Conservation (phyloP, 2,888 invertebrate species). For the Acanthosepion pharaonis region DNA sequence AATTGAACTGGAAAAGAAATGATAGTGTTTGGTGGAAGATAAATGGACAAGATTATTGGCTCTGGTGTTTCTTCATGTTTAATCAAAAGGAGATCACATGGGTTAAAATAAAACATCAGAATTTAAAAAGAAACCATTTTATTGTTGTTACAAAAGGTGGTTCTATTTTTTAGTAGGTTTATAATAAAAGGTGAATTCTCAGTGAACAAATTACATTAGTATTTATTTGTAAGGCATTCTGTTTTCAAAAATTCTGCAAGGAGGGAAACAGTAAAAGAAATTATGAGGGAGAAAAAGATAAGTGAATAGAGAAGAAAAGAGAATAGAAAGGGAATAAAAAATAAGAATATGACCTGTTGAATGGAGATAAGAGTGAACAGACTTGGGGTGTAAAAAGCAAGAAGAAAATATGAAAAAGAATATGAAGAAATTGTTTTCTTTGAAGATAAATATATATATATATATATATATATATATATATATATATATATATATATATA, state of each 20-base stretch:
- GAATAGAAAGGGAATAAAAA: too few relatives aligned
- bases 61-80: background rate
- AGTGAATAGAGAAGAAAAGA: too few relatives aligned
- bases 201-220: background rate
- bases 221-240: background rate
- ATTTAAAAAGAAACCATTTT: background rate
- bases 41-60: background rate
- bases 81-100: background rate
- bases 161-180: background rate
- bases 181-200: background rate
- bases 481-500: too few relatives aligned
- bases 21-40: background rate
- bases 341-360: too few relatives aligned
- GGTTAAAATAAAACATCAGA: background rate
- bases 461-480: too few relatives aligned
- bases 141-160: background rate
- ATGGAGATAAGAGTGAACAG: too few relatives aligned
- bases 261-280: background rate
- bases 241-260: background rate
- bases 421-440: too few relatives aligned
- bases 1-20: conserved; percentile 5
- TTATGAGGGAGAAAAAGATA: too few relatives aligned
- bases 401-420: too few relatives aligned
- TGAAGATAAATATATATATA: too few relatives aligned
- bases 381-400: too few relatives aligned